These are phyloP conservation scores for Cosmopolites sordidus DNA, from an alignment of 2,888 invertebrate species.

Conservation along the genomic window DNA sequence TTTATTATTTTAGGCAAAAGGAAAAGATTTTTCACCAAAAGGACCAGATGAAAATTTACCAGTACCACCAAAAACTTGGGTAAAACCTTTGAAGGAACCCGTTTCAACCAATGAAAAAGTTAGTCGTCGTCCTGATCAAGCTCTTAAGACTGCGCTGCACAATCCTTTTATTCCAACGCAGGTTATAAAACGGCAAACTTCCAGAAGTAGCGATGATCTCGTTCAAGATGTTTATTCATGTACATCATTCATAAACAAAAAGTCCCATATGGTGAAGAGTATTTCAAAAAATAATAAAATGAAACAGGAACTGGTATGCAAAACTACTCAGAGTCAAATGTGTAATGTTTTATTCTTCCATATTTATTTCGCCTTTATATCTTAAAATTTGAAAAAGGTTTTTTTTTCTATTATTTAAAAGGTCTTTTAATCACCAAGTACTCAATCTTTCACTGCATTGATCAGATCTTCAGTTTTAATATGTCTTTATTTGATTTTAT, in stretches of 20 bases:
- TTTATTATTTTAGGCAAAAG: constrained; percentile 19
- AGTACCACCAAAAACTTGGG: constrained; percentile 33
- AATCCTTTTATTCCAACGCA: constrained; percentile 56
- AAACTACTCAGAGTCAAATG: constrained; percentile 2
- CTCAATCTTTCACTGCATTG: too few relatives aligned
- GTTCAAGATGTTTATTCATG: too few relatives aligned
- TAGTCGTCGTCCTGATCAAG: constrained; percentile 18
- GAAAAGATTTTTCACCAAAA: constrained; percentile 14
- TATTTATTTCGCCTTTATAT: too few relatives aligned
- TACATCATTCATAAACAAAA: too few relatives aligned
- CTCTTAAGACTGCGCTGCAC: constrained; percentile 17
- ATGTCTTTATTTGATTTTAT: constrained; percentile 10
- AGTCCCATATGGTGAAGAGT: too few relatives aligned
- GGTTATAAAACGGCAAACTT: constrained; percentile 49
- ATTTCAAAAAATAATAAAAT: too few relatives aligned
- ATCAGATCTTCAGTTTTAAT: too few relatives aligned
- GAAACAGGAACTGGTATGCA: background rate
- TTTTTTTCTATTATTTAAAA: too few relatives aligned
- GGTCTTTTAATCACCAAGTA: too few relatives aligned
- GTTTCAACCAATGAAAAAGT: background rate
- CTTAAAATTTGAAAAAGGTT: too few relatives aligned
- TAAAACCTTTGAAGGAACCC: constrained; percentile 19
- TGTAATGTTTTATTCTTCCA: too few relatives aligned
- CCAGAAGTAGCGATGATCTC: constrained; percentile 2
- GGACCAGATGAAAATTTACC: constrained; percentile 22